Evolutionary conservation across 2,888 invertebrate species (phyloP).

Genomic region (Coenonympha glycerion): DNA sequence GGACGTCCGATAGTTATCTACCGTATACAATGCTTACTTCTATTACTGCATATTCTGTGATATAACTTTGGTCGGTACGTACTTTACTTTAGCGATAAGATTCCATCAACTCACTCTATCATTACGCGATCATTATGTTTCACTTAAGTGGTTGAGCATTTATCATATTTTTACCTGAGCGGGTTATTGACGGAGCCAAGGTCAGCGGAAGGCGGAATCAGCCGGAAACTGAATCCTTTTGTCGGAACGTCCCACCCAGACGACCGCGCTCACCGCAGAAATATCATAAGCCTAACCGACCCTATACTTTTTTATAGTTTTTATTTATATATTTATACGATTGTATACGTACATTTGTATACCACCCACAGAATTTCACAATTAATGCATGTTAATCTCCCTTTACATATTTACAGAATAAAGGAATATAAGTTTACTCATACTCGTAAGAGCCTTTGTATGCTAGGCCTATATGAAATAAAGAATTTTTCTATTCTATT

Average conservation of each 20-base stretch:
- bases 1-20: too few species aligned
- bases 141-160: constrained; percentile 7
- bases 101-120: neutral
- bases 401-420: too few species aligned
- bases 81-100: neutral
- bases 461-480: too few species aligned
- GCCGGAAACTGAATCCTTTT: constrained; percentile 20
- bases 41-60: too few species aligned
- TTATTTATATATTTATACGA: too few species aligned
- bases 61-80: neutral
- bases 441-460: too few species aligned
- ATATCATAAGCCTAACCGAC: neutral
- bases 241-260: constrained; percentile 13
- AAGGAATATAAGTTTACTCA: too few species aligned
- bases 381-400: too few species aligned
- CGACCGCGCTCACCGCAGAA: constrained; percentile 10
- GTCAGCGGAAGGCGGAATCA: constrained; percentile 32
- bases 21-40: neutral
- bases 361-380: too few species aligned
- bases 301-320: neutral
- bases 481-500: too few species aligned
- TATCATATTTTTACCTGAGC: constrained; percentile 24
- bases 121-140: constrained; percentile 4
- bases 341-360: too few species aligned
- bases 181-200: constrained; percentile 24